Evolutionary conservation across 1,140 invertebrate species (phyloP), one percentile per base, ranked within the genome.

Genomic region (Zaprionus tsacasi): DNA sequence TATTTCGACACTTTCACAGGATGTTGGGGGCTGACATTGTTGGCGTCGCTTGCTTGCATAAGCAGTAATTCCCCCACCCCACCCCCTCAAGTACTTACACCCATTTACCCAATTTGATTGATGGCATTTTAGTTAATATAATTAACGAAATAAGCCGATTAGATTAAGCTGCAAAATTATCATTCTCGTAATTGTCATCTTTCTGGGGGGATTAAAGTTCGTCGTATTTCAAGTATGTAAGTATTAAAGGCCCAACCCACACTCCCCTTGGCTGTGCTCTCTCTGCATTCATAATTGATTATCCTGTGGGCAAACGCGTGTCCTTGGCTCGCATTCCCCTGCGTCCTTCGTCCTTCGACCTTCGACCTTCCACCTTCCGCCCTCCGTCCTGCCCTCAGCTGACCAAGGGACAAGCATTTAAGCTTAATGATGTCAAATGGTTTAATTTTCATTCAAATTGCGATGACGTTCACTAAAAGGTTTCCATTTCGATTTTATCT

Each of bases 241-340:
- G 25, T 80, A 79, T 80, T 73, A 64, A 60, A n/a, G 17, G 55
- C 50, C 21, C 52, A 11, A 10, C 15, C 6, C 15, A 6, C 36
- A 17, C 25, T 21, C 13, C 17, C 54, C n/a, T 35, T 63, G 66
- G 64, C 15, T 74, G 36, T 36, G 54, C 55, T 75, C 21, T 75
- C 21, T 21, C 57, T 86, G 74, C 78, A 85, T 81, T 81, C 67
- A 82, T 87, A 80, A 82, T 88, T 88, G 79, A 88, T 82, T 87
- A 76, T 87, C 71, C 79, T 79, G 70, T 82, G 79, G 82, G 70
- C 70, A 1, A 35, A 63, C 79, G 66, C 66, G 63, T 70, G 75
- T 81, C 66, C 78, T 67, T 61, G 36, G 40, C 54, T n/a, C 12
- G 50, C 38, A 59, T 43, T 36, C 65, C n/a, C 58, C 35, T 15